These are phyloP conservation scores for Globodera ellingtonae DNA, from an alignment of 1,140 invertebrate genomes.

Conservation along the genomic window DNA sequence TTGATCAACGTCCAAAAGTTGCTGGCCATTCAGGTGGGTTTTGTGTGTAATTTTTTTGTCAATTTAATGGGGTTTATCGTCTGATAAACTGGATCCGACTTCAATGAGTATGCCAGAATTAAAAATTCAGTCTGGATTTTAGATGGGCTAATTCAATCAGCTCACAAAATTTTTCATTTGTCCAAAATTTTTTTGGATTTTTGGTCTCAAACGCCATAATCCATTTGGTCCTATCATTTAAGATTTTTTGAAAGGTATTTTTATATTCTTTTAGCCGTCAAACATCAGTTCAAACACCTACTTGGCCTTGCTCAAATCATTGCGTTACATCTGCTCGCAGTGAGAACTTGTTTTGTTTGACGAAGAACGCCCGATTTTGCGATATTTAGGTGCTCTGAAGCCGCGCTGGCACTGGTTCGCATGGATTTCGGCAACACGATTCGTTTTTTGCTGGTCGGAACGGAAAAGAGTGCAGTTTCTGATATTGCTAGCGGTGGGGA, in stretches of 20 bases:
- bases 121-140: no score
- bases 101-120: no score
- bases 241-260: no score
- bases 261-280: conserved; percentile 40
- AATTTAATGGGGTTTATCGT: no score
- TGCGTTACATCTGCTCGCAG: conserved; percentile 53
- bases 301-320: conserved; percentile 52
- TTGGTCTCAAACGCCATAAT: no score
- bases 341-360: neutral
- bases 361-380: neutral
- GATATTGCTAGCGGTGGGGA: neutral
- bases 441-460: conserved; percentile 54
- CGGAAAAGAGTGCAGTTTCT: conserved; percentile 33
- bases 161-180: no score
- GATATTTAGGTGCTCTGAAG: conserved; percentile 46
- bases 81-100: no score
- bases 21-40: conserved; percentile 67
- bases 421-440: conserved; percentile 56
- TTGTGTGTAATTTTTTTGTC: no score
- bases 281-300: conserved; percentile 57
- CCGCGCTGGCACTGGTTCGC: conserved; percentile 55
- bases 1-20: conserved; percentile 76
- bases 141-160: no score
- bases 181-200: no score
- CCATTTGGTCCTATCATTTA: no score